Evolutionary conservation across 2,888 invertebrate species (phyloP), one percentile per base, ranked within the genome.

Genomic region (Ormia ochracea): DNA sequence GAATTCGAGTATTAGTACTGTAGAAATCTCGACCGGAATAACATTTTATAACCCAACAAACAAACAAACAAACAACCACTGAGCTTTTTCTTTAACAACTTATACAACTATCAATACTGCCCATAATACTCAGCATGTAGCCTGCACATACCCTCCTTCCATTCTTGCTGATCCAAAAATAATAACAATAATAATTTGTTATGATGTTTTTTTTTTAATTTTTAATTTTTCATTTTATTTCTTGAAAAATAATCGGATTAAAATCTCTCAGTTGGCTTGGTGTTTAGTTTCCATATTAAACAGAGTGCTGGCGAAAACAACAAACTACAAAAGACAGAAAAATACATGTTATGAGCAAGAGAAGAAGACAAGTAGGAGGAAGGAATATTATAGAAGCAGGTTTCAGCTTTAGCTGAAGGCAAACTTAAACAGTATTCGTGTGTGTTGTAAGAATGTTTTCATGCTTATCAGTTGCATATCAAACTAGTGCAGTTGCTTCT

Each of bases 231-330:
- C 21, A 28, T 33, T 12, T 28, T 28, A 43, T 59, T 79, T 45
- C 70, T 80, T 80, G 68, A 59, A 45, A 76, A 76, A 72, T 80
- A 76, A 80, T 76, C 80, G 76, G 80, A 80, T 80, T 80, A 80
- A 80, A 72, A 76, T 76, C 63, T 76, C 48, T 52, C 21, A 50
- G 21, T 52, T 72, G 28, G 43, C 50, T 50, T 63, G 48, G n/a
- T 59, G 36, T 59, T 48, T 48, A 69, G 58, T 48, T 69, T 69
- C 28, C 43, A 31, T 61, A n/a, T 54, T 54, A 26, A 38, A 19
- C 26, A 33, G 3, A 26, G 52, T 2, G 7, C 10, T n/a, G 4
- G 26, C 14, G 54, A n/a, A 43, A 68, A 17, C 17, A 26, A 33
- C 3, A 69, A 58, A 43, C 1, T 12, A 43, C 14, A 54, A 43